Evolutionary conservation across 2,797 vertebrate genomes (phyloP), one percentile per base, ranked within the genome.

Genomic region (Protonibea diacanthus): DNA sequence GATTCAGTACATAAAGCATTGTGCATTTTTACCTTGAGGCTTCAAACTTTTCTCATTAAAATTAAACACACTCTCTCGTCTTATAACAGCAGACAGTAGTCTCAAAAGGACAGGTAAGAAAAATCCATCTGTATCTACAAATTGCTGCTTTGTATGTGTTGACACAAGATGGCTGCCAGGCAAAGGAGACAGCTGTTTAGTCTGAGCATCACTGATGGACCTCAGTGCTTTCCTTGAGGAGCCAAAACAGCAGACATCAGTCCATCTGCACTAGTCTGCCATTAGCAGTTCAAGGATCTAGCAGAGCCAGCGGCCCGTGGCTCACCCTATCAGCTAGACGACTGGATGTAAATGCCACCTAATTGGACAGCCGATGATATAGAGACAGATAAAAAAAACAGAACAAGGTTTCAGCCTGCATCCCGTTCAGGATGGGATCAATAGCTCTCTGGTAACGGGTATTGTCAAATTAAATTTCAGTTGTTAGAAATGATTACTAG

Each of bases 401-500:
- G 72, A 87, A 80, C 82, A 84, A 86, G 86, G 88, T 88, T 90
- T 88, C 80, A 86, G 86, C 67, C 69, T 42, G 73, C 68, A 59
- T 79, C 82, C 84, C 51, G 33, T 86, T 82, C 62, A 78, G 81
- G 83, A 73, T 56, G 64, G 87, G 88, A 95, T 95, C 94, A 84
- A 95, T 95, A 94, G 67, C 69, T 87, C 85, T 87, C 86, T 91
- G 84, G 93, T 91, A 93, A 91, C 78, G 66, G 85, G 82, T 85
- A 88, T 78, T 90, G 90, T 95, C 91, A 95, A 94, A 95, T 95
- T 91, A 93, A 88, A 94, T 95, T 94, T 94, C 74, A 88, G 88
- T 91, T 93, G 93, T 95, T 92, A 86, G 89, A 94, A 88, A 94
- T 93, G 92, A 94, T 94, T 91, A 93, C 89, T 89, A 89, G 91